These are phyloP conservation scores for Sitta europaea DNA, from an alignment of 2,113 vertebrate species.

Conservation along the genomic window DNA sequence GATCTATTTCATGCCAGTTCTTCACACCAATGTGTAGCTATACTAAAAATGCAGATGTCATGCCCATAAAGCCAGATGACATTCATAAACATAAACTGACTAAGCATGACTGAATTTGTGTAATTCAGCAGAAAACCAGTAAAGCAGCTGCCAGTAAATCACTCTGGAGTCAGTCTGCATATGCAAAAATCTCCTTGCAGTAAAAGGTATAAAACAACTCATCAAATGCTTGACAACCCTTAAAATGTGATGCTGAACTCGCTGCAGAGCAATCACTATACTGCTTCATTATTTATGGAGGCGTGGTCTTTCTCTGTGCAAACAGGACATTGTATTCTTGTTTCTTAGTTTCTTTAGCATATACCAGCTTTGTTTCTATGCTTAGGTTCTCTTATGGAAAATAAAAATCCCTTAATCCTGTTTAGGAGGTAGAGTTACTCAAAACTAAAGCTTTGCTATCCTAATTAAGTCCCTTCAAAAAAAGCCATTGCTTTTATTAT, in stretches of 20 bases:
- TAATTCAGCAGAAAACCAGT: not conserved
- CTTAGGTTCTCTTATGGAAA: not conserved
- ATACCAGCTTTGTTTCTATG: not conserved
- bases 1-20: not conserved
- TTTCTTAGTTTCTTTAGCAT: not conserved
- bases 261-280: not conserved
- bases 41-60: not conserved
- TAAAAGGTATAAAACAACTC: not conserved
- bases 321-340: constrained; percentile 10
- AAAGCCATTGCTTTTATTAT: not conserved
- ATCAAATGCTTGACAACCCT: not conserved
- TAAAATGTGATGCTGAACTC: not conserved
- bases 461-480: not conserved
- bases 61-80: not conserved
- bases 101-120: not conserved
- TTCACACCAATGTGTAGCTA: not conserved
- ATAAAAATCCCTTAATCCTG: not conserved
- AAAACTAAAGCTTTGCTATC: not conserved
- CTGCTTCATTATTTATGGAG: constrained; percentile 62
- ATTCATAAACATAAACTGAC: not conserved
- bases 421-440: not conserved
- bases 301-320: not conserved
- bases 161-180: not conserved
- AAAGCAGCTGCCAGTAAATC: not conserved
- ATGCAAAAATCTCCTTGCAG: not conserved